Base-by-base conservation (phyloP, 2,797 vertebrate species). In the Discoglossus pictus region DNA sequence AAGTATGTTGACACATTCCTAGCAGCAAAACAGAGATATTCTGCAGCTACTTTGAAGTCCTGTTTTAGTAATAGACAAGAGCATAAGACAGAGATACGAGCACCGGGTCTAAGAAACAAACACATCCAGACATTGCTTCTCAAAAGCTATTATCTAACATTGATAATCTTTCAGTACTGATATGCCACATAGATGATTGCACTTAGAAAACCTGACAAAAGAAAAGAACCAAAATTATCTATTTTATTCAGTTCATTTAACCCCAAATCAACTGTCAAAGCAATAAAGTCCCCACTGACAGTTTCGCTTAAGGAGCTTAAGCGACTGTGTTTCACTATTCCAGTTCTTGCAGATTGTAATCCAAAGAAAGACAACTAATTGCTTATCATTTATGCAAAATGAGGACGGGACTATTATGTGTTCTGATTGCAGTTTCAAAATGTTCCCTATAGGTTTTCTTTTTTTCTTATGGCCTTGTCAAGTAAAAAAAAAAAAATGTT, bases 201-300 rank as follows among this genome's bases (percentile, higher is more conserved):
- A 75, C 25, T 74, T 80, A 70, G 1, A 70, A 56, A n/a, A 43
- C 15, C 21, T 59, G 35, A 68, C 75, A 86, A 85, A 68, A 69
- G 55, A 18, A 84, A 83, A 76, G 74, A 56, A 78, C 61, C 38
- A 83, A 84, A 84, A 79, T 74, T 74, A 78, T 64, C 27, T 24
- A 74, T 78, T 86, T 82, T 84, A 78, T 78, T 77, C 81, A 83
- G 76, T 65, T 84, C 84, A 84, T 89, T 88, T 87, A 84, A 82
- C 74, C 76, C 80, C 75, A 85, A 88, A 86, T 85, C 75, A 87
- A 54, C 72, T 77, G 74, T 78, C 80, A 86, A 34, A 76, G 73
- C 67, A 78, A 82, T 81, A 78, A 76, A 75, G 72, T 85, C 75
- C 70, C 75, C 78, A 65, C 58, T 81, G 83, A 79, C 80, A 84